A percentile compares a stretch with the other conserved stretches of the same genome.
Conservation (phyloP, 1,140 invertebrate genomes). For the Luehdorfia chinensis region DNA sequence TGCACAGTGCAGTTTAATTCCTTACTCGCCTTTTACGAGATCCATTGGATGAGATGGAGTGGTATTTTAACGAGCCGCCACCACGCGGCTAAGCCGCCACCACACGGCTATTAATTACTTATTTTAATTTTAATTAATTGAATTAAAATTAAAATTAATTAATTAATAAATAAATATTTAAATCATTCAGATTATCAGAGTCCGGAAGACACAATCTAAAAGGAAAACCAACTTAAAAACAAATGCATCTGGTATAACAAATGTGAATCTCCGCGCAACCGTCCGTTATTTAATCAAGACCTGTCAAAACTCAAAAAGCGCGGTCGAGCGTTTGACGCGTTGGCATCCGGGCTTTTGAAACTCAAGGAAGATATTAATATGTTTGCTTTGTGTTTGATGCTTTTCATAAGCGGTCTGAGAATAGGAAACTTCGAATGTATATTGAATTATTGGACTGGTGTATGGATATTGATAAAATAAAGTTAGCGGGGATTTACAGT, state of each 20-base stretch:
- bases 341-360: slow-evolving; percentile 10
- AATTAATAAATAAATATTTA: too few species aligned
- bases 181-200: too few species aligned
- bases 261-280: not conserved
- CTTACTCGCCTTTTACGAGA: too few species aligned
- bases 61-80: too few species aligned
- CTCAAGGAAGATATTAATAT: slow-evolving; percentile 13
- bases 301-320: slow-evolving; percentile 13
- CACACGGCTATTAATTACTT: too few species aligned
- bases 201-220: slow-evolving; percentile 17
- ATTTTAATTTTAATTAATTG: too few species aligned
- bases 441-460: not conserved
- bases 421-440: slow-evolving; percentile 1
- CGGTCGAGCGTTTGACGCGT: not conserved
- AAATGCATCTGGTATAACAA: not conserved
- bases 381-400: slow-evolving; percentile 11
- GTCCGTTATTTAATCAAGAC: slow-evolving; percentile 10
- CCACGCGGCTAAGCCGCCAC: too few species aligned
- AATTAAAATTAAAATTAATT: too few species aligned
- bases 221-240: slow-evolving; percentile 11
- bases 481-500: not conserved
- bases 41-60: too few species aligned
- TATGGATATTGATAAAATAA: slow-evolving; percentile 1
- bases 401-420: slow-evolving; percentile 1
- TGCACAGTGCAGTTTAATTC: too few species aligned